Evolutionary conservation across 1,140 invertebrate species (phyloP).

Genomic region (Sitophilus oryzae): DNA sequence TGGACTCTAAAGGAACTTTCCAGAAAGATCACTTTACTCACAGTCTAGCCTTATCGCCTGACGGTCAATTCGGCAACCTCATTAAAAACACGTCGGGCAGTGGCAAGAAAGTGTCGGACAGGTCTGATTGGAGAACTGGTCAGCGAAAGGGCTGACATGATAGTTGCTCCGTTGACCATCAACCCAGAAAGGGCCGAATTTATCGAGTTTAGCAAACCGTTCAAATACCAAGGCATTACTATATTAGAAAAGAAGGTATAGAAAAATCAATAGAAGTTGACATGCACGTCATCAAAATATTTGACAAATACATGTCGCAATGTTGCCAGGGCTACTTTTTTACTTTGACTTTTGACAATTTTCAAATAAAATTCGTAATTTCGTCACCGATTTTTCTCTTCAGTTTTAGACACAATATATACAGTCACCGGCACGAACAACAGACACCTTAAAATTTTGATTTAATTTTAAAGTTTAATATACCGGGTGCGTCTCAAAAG

Average conservation of each 20-base stretch:
- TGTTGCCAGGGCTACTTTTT: too few species aligned
- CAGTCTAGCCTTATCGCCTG: conserved; percentile 84
- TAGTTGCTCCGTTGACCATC: conserved; percentile 95
- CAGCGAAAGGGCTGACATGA: conserved; percentile 90
- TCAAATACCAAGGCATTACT: conserved; percentile 97
- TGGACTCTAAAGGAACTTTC: conserved; percentile 81
- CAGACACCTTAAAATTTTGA: too few species aligned
- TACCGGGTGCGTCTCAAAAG: too few species aligned
- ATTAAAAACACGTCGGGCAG: conserved; percentile 59
- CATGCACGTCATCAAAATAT: too few species aligned
- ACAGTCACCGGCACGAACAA: too few species aligned
- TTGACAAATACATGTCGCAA: too few species aligned
- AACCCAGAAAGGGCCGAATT: conserved; percentile 96
- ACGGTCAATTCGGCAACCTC: conserved; percentile 86
- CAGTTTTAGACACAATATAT: too few species aligned
- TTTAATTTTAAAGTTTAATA: too few species aligned
- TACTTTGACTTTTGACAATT: too few species aligned
- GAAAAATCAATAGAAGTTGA: too few species aligned
- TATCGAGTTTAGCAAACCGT: conserved; percentile 99
- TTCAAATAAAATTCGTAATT: too few species aligned
- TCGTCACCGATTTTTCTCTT: too few species aligned
- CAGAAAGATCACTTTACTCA: conserved; percentile 90
- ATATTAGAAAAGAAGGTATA: conserved; percentile 93
- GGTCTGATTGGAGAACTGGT: conserved; percentile 95
- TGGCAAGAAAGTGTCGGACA: conserved; percentile 89